Evolutionary conservation across 2,888 invertebrate genomes (phyloP).

Genomic region (Limnephilus lunatus): DNA sequence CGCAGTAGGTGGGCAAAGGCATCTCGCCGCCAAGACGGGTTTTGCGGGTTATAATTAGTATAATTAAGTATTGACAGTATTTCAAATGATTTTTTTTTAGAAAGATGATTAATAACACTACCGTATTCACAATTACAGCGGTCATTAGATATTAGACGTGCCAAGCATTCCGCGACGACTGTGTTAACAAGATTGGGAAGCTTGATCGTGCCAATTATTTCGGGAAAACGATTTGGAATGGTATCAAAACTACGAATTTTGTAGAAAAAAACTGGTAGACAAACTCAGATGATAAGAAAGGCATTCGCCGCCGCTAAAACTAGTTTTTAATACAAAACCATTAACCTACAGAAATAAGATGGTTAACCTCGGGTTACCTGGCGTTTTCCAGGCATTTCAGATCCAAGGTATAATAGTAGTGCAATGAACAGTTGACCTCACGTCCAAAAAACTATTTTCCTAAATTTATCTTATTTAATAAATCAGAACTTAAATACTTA

Average conservation of each 20-base stretch:
- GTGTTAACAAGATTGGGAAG: background rate
- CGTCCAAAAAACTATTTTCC: too few relatives aligned
- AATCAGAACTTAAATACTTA: too few relatives aligned
- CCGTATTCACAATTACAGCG: background rate
- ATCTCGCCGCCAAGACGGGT: too few relatives aligned
- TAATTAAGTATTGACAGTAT: background rate
- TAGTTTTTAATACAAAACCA: background rate
- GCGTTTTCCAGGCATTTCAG: background rate
- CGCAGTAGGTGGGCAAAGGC: too few relatives aligned
- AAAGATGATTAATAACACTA: background rate
- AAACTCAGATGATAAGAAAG: background rate
- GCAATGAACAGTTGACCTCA: too few relatives aligned
- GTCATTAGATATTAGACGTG: background rate
- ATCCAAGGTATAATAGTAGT: too few relatives aligned
- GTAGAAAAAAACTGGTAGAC: slow-evolving; percentile 34
- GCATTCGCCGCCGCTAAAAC: background rate
- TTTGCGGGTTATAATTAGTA: background rate
- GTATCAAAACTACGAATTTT: slow-evolving; percentile 60
- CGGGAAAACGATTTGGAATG: slow-evolving; percentile 63
- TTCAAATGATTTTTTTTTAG: background rate
- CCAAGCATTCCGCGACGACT: background rate
- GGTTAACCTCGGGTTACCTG: background rate
- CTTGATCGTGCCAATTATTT: slow-evolving; percentile 58
- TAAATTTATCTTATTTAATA: too few relatives aligned
- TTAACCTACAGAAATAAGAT: too few relatives aligned